These are phyloP conservation scores for Nothoprocta pentlandii DNA, from an alignment of 2,113 vertebrate species.

Conservation along the genomic window DNA sequence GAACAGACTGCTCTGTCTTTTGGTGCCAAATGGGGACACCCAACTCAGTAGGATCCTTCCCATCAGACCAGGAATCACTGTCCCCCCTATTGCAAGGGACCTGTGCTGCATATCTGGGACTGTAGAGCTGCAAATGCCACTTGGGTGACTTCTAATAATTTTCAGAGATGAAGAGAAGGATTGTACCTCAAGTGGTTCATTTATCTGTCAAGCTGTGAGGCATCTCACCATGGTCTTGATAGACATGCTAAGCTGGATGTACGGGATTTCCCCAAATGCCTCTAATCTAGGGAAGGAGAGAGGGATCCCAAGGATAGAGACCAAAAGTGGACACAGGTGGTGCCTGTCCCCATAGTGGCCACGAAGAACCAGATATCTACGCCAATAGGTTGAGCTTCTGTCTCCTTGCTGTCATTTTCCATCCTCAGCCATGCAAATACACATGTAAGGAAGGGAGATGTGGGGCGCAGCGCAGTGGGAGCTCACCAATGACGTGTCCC, in stretches of 20 bases:
- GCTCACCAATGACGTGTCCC: background rate
- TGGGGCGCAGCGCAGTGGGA: background rate
- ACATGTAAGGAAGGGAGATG: fast-evolving
- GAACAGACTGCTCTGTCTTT: background rate
- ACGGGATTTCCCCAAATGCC: background rate
- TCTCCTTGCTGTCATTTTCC: background rate
- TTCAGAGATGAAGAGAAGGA: background rate
- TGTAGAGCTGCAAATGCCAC: background rate
- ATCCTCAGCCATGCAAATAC: fast-evolving
- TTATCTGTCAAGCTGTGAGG: background rate
- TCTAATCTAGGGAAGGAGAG: background rate
- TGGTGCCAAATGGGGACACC: background rate
- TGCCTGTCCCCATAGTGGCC: background rate
- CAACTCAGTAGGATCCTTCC: background rate
- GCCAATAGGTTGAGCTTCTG: background rate
- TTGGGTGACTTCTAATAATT: background rate
- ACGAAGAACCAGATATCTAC: background rate
- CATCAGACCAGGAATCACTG: fast-evolving
- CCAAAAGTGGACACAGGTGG: background rate
- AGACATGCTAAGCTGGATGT: fast-evolving
- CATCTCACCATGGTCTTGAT: background rate
- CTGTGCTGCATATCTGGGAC: background rate
- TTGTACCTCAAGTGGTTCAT: background rate
- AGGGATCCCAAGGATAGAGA: background rate
- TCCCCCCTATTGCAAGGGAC: background rate